These are phyloP conservation scores for Nyctibius bracteatus DNA, from an alignment of 2,113 vertebrate species.

Conservation along the genomic window DNA sequence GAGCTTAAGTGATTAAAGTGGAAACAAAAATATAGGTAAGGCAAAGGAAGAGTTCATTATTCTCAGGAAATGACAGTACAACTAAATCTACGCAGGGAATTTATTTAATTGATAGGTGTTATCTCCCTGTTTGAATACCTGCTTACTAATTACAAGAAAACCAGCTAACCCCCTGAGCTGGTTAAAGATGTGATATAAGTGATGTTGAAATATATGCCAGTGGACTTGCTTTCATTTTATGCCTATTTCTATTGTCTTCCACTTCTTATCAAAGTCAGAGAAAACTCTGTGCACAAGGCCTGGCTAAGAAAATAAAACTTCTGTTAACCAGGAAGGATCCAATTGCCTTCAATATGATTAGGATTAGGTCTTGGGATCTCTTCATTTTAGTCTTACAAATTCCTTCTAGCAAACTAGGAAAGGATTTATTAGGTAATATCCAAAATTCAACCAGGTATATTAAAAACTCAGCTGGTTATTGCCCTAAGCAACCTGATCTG, in stretches of 20 bases:
- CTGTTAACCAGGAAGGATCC: neutral
- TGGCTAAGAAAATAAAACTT: neutral
- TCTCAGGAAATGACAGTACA: neutral
- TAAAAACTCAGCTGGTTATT: neutral
- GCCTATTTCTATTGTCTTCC: neutral
- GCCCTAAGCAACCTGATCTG: neutral
- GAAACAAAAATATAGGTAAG: neutral
- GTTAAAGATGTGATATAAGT: neutral
- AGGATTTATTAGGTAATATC: neutral
- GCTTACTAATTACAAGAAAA: neutral
- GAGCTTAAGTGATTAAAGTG: neutral
- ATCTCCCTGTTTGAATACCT: neutral
- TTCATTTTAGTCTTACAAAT: neutral
- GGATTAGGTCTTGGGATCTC: neutral
- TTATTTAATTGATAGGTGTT: neutral
- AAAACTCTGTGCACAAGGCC: neutral
- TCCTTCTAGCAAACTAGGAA: neutral
- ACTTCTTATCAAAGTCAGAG: neutral
- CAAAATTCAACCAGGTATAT: neutral
- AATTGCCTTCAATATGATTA: neutral
- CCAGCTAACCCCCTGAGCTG: neutral
- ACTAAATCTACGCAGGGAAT: neutral
- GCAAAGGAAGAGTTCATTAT: neutral
- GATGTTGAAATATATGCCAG: neutral
- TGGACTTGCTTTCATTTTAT: neutral